Conservation (phyloP, 2,888 invertebrate genomes). For the Clunio marinus region DNA sequence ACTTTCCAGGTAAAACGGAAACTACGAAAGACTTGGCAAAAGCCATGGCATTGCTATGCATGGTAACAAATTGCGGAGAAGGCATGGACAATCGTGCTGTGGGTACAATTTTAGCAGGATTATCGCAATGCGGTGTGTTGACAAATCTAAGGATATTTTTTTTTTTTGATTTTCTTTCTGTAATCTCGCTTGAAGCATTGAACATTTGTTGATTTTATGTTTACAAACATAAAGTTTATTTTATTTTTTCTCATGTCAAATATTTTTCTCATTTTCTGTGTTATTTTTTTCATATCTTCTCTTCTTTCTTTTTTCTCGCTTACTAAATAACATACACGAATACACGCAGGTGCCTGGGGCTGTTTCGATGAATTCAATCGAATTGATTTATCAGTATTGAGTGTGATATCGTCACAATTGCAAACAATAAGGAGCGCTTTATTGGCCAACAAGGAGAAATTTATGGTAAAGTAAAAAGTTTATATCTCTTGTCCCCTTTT, state of each 20-base stretch:
- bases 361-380: constrained; percentile 94
- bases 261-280: too few species aligned
- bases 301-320: neutral
- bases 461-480: constrained; percentile 58
- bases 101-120: constrained; percentile 68
- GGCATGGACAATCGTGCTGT: constrained; percentile 88
- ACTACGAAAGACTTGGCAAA: constrained; percentile 89
- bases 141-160: too few species aligned
- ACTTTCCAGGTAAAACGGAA: constrained; percentile 79
- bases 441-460: constrained; percentile 66
- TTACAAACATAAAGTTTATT: too few species aligned
- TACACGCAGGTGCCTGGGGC: constrained; percentile 78
- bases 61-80: constrained; percentile 90
- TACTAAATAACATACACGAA: neutral
- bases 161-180: too few species aligned
- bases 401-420: constrained; percentile 87
- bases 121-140: constrained; percentile 68
- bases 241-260: too few species aligned
- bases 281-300: too few species aligned
- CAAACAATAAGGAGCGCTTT: constrained; percentile 84
- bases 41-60: constrained; percentile 74
- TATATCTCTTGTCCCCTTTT: constrained; percentile 17
- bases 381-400: constrained; percentile 86
- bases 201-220: too few species aligned
- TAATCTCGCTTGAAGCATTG: too few species aligned